Evolutionary conservation across 1,140 invertebrate species (phyloP), one percentile per base, ranked within the genome.

Genomic region (Penaeus japonicus): DNA sequence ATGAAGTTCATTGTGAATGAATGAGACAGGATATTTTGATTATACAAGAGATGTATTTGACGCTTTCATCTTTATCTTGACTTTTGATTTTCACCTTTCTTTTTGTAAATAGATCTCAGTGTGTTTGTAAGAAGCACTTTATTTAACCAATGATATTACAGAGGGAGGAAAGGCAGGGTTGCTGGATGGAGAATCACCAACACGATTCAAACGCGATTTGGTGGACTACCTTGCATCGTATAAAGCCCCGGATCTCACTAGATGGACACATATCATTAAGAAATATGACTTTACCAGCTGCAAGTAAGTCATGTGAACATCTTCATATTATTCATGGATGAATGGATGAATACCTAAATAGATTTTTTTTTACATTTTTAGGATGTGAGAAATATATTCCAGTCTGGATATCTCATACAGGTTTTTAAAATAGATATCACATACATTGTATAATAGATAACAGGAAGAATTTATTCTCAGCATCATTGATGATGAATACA

Each of bases 171-270:
- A 54, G 39, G 92, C 92, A 4, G 94, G 95, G 91, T 92, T 94
- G 0, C 93, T 91, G 47, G 94, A 94, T 20, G 97, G 97, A 3
- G 97, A 98, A 90, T 97, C 97, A 54, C 93, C 93, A 0, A 99
- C 98, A 0, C 93, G 94, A 75, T 99, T 99, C 92, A 97, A 98
- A 93, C 93, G 93, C n/a, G 95, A 96, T 92, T 93, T 99, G 0
- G 92, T 97, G n/a, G 93, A 95, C 3, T 99, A 99, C 92, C 91
- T 99, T 4, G 92, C 93, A 35, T 93, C 95, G 73, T 99, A 99
- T 92, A 95, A 95, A 83, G 91, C 95, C 65, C 92, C 94, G 0
- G 93, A 94, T 82, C 91, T 98, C 20, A 93, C 94, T 22, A 94
- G 94, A 0, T 98, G 97, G 96, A 94, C 96, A 24, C 93, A 95